phyloP scores from a whole-genome alignment of 2,888 invertebrate genomes.

The Empis livida region DNA sequence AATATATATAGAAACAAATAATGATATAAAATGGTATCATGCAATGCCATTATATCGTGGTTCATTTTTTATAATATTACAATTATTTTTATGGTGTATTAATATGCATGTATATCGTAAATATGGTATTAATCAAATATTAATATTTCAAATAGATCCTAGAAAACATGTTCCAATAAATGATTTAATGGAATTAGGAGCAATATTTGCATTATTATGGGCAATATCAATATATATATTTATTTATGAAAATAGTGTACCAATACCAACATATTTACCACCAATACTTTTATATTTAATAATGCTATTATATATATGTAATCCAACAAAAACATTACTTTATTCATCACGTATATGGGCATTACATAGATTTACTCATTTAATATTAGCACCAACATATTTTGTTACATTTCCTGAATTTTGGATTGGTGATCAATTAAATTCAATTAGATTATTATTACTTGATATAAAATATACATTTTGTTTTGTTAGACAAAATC shows the following conservation, averaged over 20 bases:
- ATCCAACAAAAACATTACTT: conserved; percentile 62
- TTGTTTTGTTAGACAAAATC: conserved; percentile 58
- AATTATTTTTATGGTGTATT: conserved; percentile 63
- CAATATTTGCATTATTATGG: conserved; percentile 66
- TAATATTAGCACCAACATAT: conserved; percentile 61
- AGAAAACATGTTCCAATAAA: conserved; percentile 63
- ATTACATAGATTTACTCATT: conserved; percentile 40
- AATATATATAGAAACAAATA: conserved; percentile 43
- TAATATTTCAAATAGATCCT: conserved; percentile 72
- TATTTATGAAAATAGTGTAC: conserved; percentile 48
- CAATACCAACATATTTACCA: conserved; percentile 63
- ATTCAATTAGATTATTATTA: conserved; percentile 61
- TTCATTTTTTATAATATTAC: conserved; percentile 60
- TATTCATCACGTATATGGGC: conserved; percentile 69
- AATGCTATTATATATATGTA: conserved; percentile 56
- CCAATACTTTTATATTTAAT: conserved; percentile 56
- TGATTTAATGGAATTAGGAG: conserved; percentile 62
- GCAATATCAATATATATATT: conserved; percentile 53
- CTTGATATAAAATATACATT: conserved; percentile 66
- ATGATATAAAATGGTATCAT: conserved; percentile 47
- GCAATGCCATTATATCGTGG: conserved; percentile 68
- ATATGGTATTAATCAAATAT: conserved; percentile 70
- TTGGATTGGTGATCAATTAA: conserved; percentile 76
- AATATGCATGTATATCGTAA: conserved; percentile 73
- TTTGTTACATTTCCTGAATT: conserved; percentile 73